Base-by-base conservation (phyloP, 2,113 vertebrate genomes). In the Lichenostomus cassidix region DNA sequence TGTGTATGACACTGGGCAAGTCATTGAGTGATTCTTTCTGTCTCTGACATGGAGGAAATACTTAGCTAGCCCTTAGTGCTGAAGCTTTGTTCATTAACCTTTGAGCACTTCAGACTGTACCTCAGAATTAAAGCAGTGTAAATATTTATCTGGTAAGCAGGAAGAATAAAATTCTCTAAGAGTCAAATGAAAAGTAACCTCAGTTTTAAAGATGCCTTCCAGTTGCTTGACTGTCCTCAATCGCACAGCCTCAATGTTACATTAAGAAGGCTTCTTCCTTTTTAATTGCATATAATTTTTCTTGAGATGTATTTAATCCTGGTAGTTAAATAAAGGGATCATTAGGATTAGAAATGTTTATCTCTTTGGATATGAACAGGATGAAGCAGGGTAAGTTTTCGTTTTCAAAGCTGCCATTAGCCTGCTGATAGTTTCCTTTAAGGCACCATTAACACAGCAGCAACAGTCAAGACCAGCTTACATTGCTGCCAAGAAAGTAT, bases 41-140 rank as follows among this genome's bases (percentile, higher is more conserved):
- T 16, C 59, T 90, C 46, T 75, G 62, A 81, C 4, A 2, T 22
- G 22, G 41, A 89, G 2, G 64, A 90, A 94, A 83, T 53, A 79
- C 24, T 55, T 69, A 50, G 27, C 39, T 67, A 87, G 64, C 56
- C 76, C 39, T 88, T 63, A 86, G 24, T 63, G 60, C 37, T 77
- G 33, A 83, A 59, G 42, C 67, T 70, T 85, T 73, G 29, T 71
- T 86, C 68, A 67, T 86, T 90, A 95, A 92, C 92, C 73, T 94
- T 92, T 78, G 56, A 86, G 76, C 58, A 60, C 56, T 68, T 78
- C 12, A 95, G 37, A 75, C 53, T 59, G 41, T 71, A 41, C 59
- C 86, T 95, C 85, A 88, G 67, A 91, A 88, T 89, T 55, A 90
- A 83, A 79, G 60, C 46, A 86, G 47, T 25, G 44, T 85, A 95